Conservation (phyloP, 2,113 vertebrate species). For the Upupa epops region DNA sequence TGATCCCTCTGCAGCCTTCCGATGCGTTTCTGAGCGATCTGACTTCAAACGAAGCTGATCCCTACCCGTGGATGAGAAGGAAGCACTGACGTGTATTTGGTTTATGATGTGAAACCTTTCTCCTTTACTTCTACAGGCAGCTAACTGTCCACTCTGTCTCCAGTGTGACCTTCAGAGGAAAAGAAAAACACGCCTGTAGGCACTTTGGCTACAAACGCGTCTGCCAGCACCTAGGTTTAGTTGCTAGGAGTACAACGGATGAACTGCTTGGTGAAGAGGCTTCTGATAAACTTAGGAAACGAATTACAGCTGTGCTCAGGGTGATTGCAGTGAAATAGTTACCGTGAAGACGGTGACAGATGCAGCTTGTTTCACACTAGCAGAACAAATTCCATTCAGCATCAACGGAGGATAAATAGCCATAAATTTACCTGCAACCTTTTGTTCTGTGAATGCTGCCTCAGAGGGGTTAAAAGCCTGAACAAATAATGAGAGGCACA, state of each 20-base stretch:
- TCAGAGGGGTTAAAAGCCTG: constrained; percentile 40
- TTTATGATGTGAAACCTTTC: not conserved
- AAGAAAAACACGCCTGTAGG: not conserved
- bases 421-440: constrained; percentile 37
- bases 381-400: constrained; percentile 25
- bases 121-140: not conserved
- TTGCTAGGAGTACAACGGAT: not conserved
- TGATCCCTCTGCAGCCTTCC: not conserved
- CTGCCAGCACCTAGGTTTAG: not conserved
- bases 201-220: not conserved
- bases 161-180: not conserved
- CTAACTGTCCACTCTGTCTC: not conserved
- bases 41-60: not conserved
- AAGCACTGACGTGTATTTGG: not conserved
- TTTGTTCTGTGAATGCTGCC: constrained; percentile 43
- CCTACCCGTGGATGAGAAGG: not conserved
- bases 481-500: constrained; percentile 48
- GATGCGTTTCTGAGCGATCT: not conserved
- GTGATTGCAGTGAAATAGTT: constrained; percentile 37
- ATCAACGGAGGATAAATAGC: constrained; percentile 48
- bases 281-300: constrained; percentile 35
- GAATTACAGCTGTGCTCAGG: constrained; percentile 4
- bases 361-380: not conserved
- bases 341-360: constrained; percentile 11
- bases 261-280: not conserved